Percentiles rank a stretch among this genome's conserved stretches.
Evolutionary conservation across 1,140 invertebrate genomes (phyloP).

Genomic region (Pseudomyrmex concolor): DNA sequence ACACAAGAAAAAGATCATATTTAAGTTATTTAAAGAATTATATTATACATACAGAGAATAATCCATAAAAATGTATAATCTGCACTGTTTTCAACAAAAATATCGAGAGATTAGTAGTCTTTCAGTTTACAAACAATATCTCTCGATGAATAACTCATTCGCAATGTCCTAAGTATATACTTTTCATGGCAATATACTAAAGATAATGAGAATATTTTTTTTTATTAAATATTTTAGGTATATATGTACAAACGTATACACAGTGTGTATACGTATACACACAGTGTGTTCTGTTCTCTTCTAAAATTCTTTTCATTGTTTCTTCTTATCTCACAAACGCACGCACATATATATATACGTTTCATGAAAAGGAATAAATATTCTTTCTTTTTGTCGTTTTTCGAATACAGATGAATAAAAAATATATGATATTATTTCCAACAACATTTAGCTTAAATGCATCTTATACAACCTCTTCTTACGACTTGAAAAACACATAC

Average conservation of each 20-base stretch:
- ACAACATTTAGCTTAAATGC: conserved; percentile 40
- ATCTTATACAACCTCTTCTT: conserved; percentile 44
- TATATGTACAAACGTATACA: conserved; percentile 40
- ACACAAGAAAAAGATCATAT: background rate
- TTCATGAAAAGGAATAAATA: conserved; percentile 15
- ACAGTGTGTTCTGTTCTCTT: no score
- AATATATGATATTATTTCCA: conserved; percentile 32
- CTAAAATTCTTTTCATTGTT: no score
- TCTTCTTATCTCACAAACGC: no score
- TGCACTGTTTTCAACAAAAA: background rate
- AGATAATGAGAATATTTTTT: background rate
- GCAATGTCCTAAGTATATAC: conserved; percentile 15
- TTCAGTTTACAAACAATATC: background rate
- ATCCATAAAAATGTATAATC: conserved; percentile 1
- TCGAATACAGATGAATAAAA: conserved; percentile 61
- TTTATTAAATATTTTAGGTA: conserved; percentile 39
- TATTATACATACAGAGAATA: conserved; percentile 18
- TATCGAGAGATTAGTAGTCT: background rate
- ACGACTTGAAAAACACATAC: conserved; percentile 30
- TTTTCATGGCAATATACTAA: conserved; percentile 7
- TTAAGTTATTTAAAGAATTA: background rate
- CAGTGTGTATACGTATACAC: no score
- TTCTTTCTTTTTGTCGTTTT: background rate
- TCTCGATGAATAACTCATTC: no score
- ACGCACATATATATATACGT: no score